Evolutionary conservation across 53 echinoderm and acorn worm genomes (phyloP).

Genomic region (Apostichopus leukothele): DNA sequence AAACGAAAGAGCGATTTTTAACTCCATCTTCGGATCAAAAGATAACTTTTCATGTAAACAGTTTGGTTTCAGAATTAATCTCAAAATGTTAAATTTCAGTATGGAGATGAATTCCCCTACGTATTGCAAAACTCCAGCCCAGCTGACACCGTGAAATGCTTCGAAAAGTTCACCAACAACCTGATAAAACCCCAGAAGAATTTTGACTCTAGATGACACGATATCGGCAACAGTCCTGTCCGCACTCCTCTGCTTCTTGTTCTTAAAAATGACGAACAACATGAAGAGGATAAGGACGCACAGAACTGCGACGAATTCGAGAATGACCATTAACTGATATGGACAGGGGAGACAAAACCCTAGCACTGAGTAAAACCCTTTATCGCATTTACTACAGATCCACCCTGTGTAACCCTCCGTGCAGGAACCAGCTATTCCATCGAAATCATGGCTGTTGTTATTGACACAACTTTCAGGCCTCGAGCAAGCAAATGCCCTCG

Average conservation of each 20-base stretch:
- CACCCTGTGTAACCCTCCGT: slow-evolving; percentile 6
- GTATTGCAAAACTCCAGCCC: neutral
- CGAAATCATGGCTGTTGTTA: neutral
- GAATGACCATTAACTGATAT: neutral
- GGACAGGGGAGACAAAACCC: neutral
- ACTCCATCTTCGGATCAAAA: neutral
- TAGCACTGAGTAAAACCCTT: neutral
- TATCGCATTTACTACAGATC: neutral
- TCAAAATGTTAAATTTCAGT: neutral
- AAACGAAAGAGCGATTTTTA: neutral
- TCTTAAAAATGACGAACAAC: neutral
- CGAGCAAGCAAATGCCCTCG: neutral
- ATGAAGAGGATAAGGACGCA: neutral
- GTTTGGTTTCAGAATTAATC: neutral
- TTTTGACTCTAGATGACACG: slow-evolving; percentile 22
- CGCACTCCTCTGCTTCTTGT: no score
- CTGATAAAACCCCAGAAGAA: slow-evolving; percentile 19
- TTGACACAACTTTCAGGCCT: neutral
- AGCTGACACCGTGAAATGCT: neutral
- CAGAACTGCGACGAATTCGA: neutral
- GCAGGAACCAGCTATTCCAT: neutral
- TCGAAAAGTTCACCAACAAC: neutral
- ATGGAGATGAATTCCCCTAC: neutral
- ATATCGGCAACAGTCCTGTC: neutral
- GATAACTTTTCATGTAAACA: neutral